Percentiles rank a stretch among this genome's conserved stretches.
Evolutionary conservation across 2,797 vertebrate genomes (phyloP).

Genomic region (Parauchenoglanis ngamensis): DNA sequence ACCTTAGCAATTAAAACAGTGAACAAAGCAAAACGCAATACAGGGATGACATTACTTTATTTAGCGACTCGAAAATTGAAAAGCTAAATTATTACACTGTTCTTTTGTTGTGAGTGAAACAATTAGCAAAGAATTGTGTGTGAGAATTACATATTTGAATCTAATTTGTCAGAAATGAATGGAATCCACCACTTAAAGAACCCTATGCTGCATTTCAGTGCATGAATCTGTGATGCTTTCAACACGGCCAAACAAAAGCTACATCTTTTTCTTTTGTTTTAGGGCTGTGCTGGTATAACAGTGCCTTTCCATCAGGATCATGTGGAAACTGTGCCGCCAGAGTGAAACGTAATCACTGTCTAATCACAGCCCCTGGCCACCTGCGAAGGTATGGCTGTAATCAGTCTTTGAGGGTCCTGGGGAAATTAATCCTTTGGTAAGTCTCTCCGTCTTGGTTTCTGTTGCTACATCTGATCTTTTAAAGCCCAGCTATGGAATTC

Average conservation of each 20-base stretch:
- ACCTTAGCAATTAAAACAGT: neutral
- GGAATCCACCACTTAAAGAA: neutral
- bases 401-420: neutral
- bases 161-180: neutral
- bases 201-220: neutral
- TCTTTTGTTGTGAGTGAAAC: neutral
- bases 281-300: no score
- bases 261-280: neutral
- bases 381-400: neutral
- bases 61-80: neutral
- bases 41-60: neutral
- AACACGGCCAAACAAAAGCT: neutral
- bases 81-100: neutral
- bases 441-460: neutral
- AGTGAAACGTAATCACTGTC: neutral
- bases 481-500: neutral
- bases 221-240: neutral
- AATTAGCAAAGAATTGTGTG: neutral
- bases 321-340: neutral
- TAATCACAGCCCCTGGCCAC: neutral
- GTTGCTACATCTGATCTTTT: neutral
- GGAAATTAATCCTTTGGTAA: neutral
- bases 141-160: neutral
- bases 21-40: neutral
- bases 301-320: neutral